These are phyloP conservation scores for Biston stratarius DNA, from an alignment of 2,888 invertebrate species.

Conservation along the genomic window DNA sequence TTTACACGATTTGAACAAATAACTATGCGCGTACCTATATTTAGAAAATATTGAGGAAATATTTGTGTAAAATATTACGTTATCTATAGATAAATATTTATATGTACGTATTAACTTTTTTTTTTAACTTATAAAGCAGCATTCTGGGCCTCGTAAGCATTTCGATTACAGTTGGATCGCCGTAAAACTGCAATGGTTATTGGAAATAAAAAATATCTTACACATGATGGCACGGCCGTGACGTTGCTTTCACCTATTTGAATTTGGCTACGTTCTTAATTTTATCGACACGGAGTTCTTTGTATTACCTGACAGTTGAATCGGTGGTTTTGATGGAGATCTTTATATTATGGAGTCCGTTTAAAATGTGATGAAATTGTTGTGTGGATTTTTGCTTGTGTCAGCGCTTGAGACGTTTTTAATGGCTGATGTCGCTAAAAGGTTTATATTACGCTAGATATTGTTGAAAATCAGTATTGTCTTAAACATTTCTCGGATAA, in stretches of 20 bases:
- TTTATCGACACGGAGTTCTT: not conserved
- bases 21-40: no score
- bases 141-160: constrained; percentile 41
- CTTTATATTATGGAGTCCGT: not conserved
- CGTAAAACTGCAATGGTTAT: constrained; percentile 65
- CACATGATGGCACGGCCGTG: constrained; percentile 51
- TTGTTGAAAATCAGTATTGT: no score
- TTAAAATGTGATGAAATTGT: constrained; percentile 3
- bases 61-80: no score
- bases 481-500: no score
- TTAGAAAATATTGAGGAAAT: no score
- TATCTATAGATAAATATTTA: no score
- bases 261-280: not conserved
- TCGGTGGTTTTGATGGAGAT: not conserved
- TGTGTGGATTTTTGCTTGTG: not conserved
- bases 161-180: constrained; percentile 61
- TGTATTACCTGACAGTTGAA: not conserved
- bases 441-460: not conserved
- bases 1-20: no score
- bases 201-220: constrained; percentile 57
- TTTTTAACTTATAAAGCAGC: no score
- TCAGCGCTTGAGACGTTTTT: not conserved
- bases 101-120: no score
- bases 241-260: constrained; percentile 17
- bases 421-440: not conserved